A percentile compares a stretch with the other conserved stretches of the same genome.
These are phyloP conservation scores for Gymnodraco acuticeps DNA, from an alignment of 2,797 vertebrate genomes.

Conservation along the genomic window DNA sequence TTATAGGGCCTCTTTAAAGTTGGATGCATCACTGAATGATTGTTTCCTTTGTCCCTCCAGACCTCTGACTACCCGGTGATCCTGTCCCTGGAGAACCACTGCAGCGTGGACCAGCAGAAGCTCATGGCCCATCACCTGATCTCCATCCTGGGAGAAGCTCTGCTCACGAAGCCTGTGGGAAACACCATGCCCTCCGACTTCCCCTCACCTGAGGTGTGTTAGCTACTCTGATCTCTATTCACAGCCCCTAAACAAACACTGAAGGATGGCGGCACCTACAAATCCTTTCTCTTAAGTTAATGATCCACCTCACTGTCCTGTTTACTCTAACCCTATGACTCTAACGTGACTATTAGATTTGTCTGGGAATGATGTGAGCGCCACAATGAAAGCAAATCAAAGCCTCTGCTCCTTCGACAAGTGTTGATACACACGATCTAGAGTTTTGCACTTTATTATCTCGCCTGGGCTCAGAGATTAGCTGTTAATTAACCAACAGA, in stretches of 20 bases:
- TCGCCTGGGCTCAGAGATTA: neutral
- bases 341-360: constrained; percentile 22
- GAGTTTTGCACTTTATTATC: neutral
- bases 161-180: constrained; percentile 87
- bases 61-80: constrained; percentile 94
- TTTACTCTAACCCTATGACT: too few relatives aligned
- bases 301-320: constrained; percentile 40
- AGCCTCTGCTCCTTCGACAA: neutral
- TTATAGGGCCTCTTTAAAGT: too few relatives aligned
- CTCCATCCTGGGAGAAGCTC: constrained; percentile 88
- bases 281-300: constrained; percentile 30
- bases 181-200: constrained; percentile 80
- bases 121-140: constrained; percentile 90
- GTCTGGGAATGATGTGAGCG: constrained; percentile 31
- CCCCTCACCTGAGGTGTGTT: constrained; percentile 92
- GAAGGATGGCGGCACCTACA: constrained; percentile 32
- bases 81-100: constrained; percentile 98
- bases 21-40: neutral
- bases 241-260: neutral
- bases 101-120: constrained; percentile 91
- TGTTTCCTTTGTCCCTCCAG: constrained; percentile 73
- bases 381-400: constrained; percentile 5
- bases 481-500: constrained; percentile 16
- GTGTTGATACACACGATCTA: neutral
- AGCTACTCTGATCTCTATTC: neutral